phyloP scores from a whole-genome alignment of 2,113 vertebrate genomes.

The Myrmecophaga tridactyla region DNA sequence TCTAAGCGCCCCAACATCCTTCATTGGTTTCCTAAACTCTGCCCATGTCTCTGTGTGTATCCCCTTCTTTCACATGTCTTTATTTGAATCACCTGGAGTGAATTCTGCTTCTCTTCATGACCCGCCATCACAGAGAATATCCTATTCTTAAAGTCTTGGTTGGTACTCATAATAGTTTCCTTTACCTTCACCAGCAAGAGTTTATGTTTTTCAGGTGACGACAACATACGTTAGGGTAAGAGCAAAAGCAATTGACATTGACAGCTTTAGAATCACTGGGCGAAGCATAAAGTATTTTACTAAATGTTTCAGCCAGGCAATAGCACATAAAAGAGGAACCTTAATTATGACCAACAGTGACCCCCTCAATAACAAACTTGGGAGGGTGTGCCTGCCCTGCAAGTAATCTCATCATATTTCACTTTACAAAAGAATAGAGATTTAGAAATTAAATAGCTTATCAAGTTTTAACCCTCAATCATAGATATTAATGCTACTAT shows the following conservation, averaged over 20 bases:
- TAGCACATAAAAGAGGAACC: neutral
- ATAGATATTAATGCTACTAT: constrained; percentile 43
- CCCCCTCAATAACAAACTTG: neutral
- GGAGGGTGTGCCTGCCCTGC: neutral
- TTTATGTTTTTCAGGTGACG: neutral
- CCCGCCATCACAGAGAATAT: neutral
- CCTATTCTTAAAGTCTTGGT: neutral
- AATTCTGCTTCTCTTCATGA: neutral
- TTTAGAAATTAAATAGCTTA: constrained; percentile 52
- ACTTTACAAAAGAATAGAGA: constrained; percentile 31
- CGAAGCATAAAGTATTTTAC: neutral
- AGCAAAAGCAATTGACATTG: neutral
- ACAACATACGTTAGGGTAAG: neutral
- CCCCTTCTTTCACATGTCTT: neutral
- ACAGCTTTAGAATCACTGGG: constrained; percentile 9
- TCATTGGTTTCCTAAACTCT: neutral
- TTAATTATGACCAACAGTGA: neutral
- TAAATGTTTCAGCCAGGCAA: neutral
- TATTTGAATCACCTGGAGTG: neutral
- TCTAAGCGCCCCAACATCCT: neutral
- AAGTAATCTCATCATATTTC: constrained; percentile 5
- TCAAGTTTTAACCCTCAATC: constrained; percentile 50
- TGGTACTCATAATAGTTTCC: neutral
- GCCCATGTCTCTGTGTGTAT: neutral
- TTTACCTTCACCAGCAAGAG: neutral